Percentiles rank a stretch among this genome's conserved stretches.
These are phyloP conservation scores for Leucozona laternaria DNA, from an alignment of 2,888 invertebrate species.

Conservation along the genomic window DNA sequence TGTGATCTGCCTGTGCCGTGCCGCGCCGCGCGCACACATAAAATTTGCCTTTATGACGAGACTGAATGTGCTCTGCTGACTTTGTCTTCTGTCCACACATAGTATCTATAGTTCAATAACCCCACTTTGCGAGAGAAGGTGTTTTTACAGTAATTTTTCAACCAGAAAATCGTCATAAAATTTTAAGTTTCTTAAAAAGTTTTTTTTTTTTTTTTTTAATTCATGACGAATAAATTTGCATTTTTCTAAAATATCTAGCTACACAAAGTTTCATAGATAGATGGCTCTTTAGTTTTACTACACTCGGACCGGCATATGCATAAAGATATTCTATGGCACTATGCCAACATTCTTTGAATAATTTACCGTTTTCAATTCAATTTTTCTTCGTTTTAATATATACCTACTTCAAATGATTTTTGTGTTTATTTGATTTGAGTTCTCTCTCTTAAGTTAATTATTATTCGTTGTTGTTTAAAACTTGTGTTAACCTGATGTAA, in stretches of 20 bases:
- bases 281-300: constrained; percentile 3
- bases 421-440: background rate
- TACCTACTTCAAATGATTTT: background rate
- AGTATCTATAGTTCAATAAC: constrained; percentile 62
- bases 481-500: constrained; percentile 25
- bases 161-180: constrained; percentile 16
- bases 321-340: constrained; percentile 2
- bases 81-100: constrained; percentile 9
- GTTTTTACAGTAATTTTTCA: background rate
- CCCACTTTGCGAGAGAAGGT: constrained; percentile 40
- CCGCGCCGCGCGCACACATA: constrained; percentile 7
- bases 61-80: constrained; percentile 20
- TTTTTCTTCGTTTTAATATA: background rate
- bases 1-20: background rate
- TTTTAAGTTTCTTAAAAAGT: background rate
- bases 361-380: background rate
- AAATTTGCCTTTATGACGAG: constrained; percentile 58
- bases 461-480: background rate
- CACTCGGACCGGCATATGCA: constrained; percentile 16
- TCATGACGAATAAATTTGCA: constrained; percentile 67
- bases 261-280: constrained; percentile 5
- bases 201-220: constrained; percentile 24
- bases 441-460: background rate
- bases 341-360: constrained; percentile 39
- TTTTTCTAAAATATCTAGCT: constrained; percentile 28